Evolutionary conservation across 2,888 invertebrate genomes (phyloP).

Genomic region (Morpho deidamia): DNA sequence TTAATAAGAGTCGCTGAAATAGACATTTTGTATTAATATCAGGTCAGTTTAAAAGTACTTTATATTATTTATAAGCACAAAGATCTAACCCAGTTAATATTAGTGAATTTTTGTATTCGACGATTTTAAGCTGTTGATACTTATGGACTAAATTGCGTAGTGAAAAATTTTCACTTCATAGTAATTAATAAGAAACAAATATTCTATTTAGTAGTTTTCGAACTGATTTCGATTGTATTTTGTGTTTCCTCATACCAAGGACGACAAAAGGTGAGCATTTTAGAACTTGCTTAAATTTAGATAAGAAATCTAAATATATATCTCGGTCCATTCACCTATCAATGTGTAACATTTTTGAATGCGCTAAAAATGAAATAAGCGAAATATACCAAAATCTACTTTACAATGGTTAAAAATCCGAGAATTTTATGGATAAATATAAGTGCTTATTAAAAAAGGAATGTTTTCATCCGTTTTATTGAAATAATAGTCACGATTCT

Average conservation of each 20-base stretch:
- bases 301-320: conserved; percentile 40
- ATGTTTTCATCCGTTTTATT: neutral
- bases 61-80: too few relatives aligned
- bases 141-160: too few relatives aligned
- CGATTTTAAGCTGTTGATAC: too few relatives aligned
- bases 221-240: too few relatives aligned
- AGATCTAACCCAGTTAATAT: too few relatives aligned
- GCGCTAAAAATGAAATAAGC: conserved; percentile 39
- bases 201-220: neutral
- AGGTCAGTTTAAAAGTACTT: too few relatives aligned
- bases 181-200: too few relatives aligned
- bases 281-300: neutral
- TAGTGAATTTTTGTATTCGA: too few relatives aligned
- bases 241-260: neutral
- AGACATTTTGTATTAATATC: too few relatives aligned
- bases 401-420: neutral
- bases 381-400: conserved; percentile 19
- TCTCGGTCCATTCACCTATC: conserved; percentile 42
- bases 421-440: neutral
- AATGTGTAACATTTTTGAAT: conserved; percentile 39
- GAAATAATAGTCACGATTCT: neutral
- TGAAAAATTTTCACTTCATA: too few relatives aligned
- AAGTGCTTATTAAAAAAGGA: neutral
- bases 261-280: conserved; percentile 3
- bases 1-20: too few relatives aligned